Base-by-base conservation (phyloP, 2,888 invertebrate genomes). In the Willowsia nigromaculata region DNA sequence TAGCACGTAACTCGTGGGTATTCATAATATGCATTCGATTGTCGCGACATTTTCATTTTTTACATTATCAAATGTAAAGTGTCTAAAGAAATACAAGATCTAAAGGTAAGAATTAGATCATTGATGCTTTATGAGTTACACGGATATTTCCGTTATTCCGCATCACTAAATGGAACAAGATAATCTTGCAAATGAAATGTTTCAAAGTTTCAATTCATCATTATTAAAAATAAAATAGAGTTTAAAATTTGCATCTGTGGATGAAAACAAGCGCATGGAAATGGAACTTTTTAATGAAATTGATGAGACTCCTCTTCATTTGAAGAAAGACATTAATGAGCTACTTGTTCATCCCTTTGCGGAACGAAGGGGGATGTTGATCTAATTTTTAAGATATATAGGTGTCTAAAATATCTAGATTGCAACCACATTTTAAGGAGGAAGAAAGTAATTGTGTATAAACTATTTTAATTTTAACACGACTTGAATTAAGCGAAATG, bases 291-390 rank as follows among this genome's bases (percentile, higher is more conserved):
- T 71, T 62, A 71, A 25, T 13, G 18, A 7, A 22, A 30, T n/a
- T 13, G n/a, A n/a, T n/a, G n/a, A n/a, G n/a, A 68, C 37, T 9
- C 18, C 65, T 33, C 18, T 65, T n/a, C 18, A 18, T 22, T 33
- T 71, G 15, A 25, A 62, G 25, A 40, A 37, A 40, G 71, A 43
- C 25, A 71, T 71, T 71, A 71, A 71, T 71, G 71, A 71, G 43
- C 30, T 33, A 22, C 71, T 71, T n/a, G n/a, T n/a, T 71, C 43
- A 71, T 71, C 71, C 13, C 22, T 71, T 71, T 13, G 30, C 40
- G 43, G 43, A 71, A 71, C 33, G 43, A 13, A 25, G 25, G 18
- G 71, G 43, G 13, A 37, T 13, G 40, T 11, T 71, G 71, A 22
- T 71, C 71, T 71, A 40, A 43, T 71, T 71, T 71, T 43, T 40